Conservation (phyloP, 2,113 vertebrate species). For the Callospermophilus lateralis region DNA sequence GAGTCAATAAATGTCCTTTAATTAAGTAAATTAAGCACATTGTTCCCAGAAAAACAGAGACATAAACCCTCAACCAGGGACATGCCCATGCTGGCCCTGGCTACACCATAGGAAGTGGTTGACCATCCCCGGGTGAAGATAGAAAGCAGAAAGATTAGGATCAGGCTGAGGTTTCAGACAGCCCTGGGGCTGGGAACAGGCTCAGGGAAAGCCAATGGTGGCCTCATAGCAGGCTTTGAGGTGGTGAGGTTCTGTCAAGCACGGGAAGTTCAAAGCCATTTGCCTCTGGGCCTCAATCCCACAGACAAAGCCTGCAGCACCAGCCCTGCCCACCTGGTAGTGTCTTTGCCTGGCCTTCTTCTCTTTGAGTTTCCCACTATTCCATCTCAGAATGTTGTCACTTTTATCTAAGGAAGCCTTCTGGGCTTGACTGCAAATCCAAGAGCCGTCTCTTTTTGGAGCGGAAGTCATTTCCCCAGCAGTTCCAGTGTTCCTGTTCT, state of each 20-base stretch:
- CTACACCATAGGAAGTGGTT: background rate
- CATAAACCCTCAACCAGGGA: background rate
- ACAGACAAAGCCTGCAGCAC: background rate
- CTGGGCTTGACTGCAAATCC: background rate
- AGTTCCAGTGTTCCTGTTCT: background rate
- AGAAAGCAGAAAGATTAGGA: background rate
- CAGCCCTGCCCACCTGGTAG: too few species aligned
- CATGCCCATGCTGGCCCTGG: background rate
- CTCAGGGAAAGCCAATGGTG: rapidly evolving
- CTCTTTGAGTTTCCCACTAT: background rate
- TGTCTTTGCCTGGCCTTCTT: background rate
- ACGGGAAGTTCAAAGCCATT: background rate
- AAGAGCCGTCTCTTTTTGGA: background rate
- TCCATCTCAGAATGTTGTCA: background rate
- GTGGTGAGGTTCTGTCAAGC: background rate
- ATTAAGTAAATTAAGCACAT: background rate
- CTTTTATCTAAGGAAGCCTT: background rate
- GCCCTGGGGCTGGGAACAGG: background rate
- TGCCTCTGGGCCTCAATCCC: background rate
- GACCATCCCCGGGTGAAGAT: background rate
- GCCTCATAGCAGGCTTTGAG: background rate
- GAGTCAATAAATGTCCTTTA: background rate
- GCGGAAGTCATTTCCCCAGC: background rate
- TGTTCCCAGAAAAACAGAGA: background rate
- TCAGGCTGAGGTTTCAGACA: background rate